Conservation (phyloP, 2,797 vertebrate species). For the Protonibea diacanthus region DNA sequence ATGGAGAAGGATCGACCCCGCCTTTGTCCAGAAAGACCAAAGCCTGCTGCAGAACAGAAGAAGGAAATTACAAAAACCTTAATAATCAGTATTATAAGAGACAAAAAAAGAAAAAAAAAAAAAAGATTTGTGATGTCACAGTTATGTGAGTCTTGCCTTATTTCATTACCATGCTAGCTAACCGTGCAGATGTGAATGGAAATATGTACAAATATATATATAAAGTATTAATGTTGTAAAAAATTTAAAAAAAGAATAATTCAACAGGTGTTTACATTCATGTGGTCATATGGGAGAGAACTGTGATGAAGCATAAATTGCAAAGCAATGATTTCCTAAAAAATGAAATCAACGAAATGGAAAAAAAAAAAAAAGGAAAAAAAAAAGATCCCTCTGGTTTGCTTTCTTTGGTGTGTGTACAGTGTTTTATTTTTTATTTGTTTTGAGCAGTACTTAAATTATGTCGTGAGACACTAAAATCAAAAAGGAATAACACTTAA, state of each 20-base stretch:
- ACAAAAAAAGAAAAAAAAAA: constrained; percentile 60
- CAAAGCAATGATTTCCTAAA: constrained; percentile 93
- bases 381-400: constrained; percentile 86
- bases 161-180: constrained; percentile 92
- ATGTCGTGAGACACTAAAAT: constrained; percentile 99
- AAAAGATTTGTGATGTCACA: constrained; percentile 87
- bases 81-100: constrained; percentile 92
- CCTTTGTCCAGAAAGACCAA: constrained; percentile 89
- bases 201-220: constrained; percentile 89
- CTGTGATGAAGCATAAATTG: constrained; percentile 89
- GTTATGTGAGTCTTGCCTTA: constrained; percentile 95
- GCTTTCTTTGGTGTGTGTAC: constrained; percentile 91
- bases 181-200: constrained; percentile 92
- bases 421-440: constrained; percentile 86
- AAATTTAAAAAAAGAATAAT: constrained; percentile 85
- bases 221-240: constrained; percentile 94
- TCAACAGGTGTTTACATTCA: constrained; percentile 98
- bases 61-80: constrained; percentile 79
- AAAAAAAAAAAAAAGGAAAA: constrained; percentile 67
- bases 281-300: constrained; percentile 92
- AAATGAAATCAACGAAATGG: constrained; percentile 69
- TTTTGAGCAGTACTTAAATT: constrained; percentile 91
- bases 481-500: constrained; percentile 90
- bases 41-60: constrained; percentile 90
- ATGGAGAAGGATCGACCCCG: constrained; percentile 78